Evolutionary conservation across 2,113 vertebrate species (phyloP).

Genomic region (Cepphus grylle): DNA sequence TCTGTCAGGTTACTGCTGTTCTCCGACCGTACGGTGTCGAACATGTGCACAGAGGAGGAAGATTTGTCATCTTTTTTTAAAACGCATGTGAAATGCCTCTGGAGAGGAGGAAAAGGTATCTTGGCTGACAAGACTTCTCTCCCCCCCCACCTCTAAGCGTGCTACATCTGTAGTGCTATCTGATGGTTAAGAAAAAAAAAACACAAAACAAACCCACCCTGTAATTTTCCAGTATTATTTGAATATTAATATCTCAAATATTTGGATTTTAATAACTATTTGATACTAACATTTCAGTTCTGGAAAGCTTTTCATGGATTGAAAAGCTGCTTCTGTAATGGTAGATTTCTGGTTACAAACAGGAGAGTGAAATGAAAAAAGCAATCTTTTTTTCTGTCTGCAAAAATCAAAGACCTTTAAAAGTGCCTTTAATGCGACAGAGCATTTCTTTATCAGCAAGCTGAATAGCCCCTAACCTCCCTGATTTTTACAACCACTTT

Average conservation of each 20-base stretch:
- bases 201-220: not conserved
- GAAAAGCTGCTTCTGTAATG: not conserved
- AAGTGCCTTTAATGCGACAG: not conserved
- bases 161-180: not conserved
- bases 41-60: not conserved
- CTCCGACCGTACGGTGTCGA: not conserved
- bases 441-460: not conserved
- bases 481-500: not conserved
- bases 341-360: not conserved
- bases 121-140: not conserved
- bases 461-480: not conserved
- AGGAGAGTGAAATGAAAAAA: not conserved
- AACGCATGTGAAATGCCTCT: not conserved
- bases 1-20: not conserved
- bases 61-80: not conserved
- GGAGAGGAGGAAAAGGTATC: not conserved
- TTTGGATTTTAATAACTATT: not conserved
- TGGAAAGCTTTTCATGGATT: not conserved
- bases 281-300: not conserved
- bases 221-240: not conserved
- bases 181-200: not conserved
- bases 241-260: not conserved
- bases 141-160: not conserved
- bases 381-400: not conserved
- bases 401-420: not conserved